Evolutionary conservation across 1,140 invertebrate genomes (phyloP), one percentile per base, ranked within the genome.

Genomic region (Coelopa frigida): DNA sequence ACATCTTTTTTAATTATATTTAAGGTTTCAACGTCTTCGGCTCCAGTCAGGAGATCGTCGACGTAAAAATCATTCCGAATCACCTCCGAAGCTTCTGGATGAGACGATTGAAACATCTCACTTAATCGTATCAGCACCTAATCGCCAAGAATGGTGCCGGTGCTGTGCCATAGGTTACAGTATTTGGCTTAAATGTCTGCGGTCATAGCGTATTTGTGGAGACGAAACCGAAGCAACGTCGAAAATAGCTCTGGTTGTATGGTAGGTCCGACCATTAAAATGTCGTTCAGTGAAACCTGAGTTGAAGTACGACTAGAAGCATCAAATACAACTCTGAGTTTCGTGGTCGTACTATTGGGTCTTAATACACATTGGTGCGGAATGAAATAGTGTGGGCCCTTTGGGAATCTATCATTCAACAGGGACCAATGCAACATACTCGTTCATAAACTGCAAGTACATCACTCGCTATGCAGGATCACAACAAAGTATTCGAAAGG

Each of bases 41-140:
- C 50, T 14, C 71, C 69, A 18, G 60, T 56, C 2, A 74, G 46
- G 11, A 68, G 44, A 54, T 76, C 72, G 48, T 76, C 73, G 3
- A 73, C 61, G 49, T 73, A 75, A 44, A 71, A 70, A 48, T 70
- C 61, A 14, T 47, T 53, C 27, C 24, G 18, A 23, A 69, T 57
- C 14, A 57, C 48, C 21, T 51, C 23, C 44, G 44, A 37, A 24
- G 50, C 57, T 7, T 24, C 17, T 20, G 60, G 53, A 53, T 44
- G 62, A 10, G 20, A 49, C 6, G 52, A 37, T n/a, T 52, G 42
- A 4, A 50, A 35, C 36, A 47, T 48, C 8, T 15, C 6, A 56
- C 59, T 23, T 62, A 4, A 37, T 61, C 51, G 10, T 52, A 54
- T 1, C 70, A 42, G 3, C 54, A 59, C 18, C 58, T 47, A 5